phyloP scores from a whole-genome alignment of 1,140 invertebrate species.

The Stenopsyche tienmushanensis region DNA sequence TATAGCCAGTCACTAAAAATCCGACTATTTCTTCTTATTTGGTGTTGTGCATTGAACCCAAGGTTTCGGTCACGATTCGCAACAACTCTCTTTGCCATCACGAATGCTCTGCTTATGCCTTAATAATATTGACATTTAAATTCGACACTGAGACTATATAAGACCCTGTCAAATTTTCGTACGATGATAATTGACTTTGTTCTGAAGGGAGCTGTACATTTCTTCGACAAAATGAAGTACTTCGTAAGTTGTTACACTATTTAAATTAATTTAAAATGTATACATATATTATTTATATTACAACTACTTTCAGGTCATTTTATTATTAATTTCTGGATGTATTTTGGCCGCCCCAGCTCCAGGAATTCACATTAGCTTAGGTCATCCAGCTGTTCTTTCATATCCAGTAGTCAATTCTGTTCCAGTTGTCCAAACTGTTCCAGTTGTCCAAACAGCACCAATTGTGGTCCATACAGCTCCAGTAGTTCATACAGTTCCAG shows the following conservation, averaged over 20 bases:
- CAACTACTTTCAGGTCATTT: slow-evolving; percentile 21
- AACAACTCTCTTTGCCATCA: too few relatives aligned
- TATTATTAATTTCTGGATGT: slow-evolving; percentile 19
- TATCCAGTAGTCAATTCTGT: slow-evolving; percentile 33
- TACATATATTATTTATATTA: neutral
- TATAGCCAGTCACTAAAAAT: neutral
- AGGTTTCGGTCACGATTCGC: neutral
- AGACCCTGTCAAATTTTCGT: too few relatives aligned
- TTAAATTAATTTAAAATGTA: neutral
- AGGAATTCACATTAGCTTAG: slow-evolving; percentile 36
- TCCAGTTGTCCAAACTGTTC: slow-evolving; percentile 37
- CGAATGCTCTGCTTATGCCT: too few relatives aligned
- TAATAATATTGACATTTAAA: neutral
- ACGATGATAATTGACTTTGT: too few relatives aligned
- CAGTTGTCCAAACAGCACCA: slow-evolving; percentile 47
- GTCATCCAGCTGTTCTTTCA: slow-evolving; percentile 27
- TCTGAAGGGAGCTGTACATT: too few relatives aligned
- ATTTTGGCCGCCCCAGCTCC: slow-evolving; percentile 22
- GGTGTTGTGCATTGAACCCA: slow-evolving; percentile 2
- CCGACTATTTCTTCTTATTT: slow-evolving; percentile 1
- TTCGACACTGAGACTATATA: too few relatives aligned
- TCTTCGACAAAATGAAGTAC: slow-evolving; percentile 7
- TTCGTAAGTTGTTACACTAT: slow-evolving; percentile 1
- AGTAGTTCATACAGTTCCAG: slow-evolving; percentile 21
- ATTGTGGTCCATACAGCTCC: slow-evolving; percentile 34